Evolutionary conservation across 1,140 invertebrate species (phyloP).

Genomic region (Liolophura sinensis): DNA sequence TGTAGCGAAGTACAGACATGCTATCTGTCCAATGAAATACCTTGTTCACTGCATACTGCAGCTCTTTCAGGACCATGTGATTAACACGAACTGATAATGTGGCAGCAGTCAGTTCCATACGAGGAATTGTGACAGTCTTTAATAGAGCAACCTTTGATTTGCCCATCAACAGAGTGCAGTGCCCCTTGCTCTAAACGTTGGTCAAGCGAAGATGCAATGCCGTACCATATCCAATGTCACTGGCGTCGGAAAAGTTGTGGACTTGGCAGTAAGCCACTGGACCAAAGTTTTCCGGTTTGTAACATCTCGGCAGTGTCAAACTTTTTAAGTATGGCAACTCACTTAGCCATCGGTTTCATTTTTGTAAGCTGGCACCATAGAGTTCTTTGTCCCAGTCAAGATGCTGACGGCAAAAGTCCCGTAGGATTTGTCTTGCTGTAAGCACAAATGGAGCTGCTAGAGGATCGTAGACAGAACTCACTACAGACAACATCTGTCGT

Average conservation of each 20-base stretch:
- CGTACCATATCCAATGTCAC: no score
- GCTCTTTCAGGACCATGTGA: conserved; percentile 12
- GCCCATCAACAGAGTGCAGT: no score
- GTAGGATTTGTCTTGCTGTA: conserved; percentile 13
- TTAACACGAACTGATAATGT: conserved; percentile 32
- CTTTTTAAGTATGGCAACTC: conserved; percentile 5
- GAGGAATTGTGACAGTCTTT: conserved; percentile 56
- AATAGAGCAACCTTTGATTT: no score
- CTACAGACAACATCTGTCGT: conserved; percentile 18
- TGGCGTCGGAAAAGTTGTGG: conserved; percentile 1
- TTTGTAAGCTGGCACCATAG: neutral
- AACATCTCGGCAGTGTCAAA: conserved; percentile 9
- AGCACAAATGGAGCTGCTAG: conserved; percentile 18
- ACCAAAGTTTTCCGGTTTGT: conserved; percentile 11
- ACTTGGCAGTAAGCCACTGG: neutral
- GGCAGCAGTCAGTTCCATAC: conserved; percentile 60
- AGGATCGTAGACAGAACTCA: conserved; percentile 20
- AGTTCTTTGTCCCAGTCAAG: conserved; percentile 20
- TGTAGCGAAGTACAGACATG: no score
- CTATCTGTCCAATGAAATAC: no score
- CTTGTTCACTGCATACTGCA: conserved; percentile 4
- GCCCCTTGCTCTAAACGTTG: no score
- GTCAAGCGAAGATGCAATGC: no score
- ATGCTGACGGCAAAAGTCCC: conserved; percentile 12
- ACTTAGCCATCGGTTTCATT: conserved; percentile 18